These are phyloP conservation scores for Caradrina clavipalpis DNA, from an alignment of 2,888 invertebrate species.

Conservation along the genomic window DNA sequence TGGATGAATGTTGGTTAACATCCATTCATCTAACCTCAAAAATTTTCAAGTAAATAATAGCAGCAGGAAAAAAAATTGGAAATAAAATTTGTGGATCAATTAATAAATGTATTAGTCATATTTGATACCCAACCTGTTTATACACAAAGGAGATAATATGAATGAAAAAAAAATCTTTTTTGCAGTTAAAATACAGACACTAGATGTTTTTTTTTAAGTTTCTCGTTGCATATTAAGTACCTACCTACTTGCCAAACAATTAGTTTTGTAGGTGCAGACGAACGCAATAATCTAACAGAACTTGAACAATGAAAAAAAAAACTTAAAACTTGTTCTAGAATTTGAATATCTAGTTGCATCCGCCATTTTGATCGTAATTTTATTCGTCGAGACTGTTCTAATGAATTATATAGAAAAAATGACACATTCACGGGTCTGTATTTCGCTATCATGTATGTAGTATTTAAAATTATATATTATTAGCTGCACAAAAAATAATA, in stretches of 20 bases:
- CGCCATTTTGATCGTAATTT: conserved; percentile 39
- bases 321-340: conserved; percentile 24
- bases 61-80: not conserved
- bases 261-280: conserved; percentile 20
- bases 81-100: not conserved
- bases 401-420: conserved; percentile 20
- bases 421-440: not conserved
- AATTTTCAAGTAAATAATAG: too few species aligned
- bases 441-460: not conserved
- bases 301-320: not conserved
- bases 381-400: conserved; percentile 16
- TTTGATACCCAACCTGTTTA: too few species aligned
- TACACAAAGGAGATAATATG: too few species aligned
- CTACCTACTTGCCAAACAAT: not conserved
- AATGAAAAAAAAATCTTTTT: not conserved
- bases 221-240: not conserved
- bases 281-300: conserved; percentile 15
- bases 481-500: too few species aligned
- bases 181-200: not conserved
- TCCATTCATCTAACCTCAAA: too few species aligned
- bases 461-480: not conserved
- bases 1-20: too few species aligned
- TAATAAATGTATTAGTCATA: not conserved
- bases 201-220: conserved; percentile 2
- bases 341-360: conserved; percentile 9